Evolutionary conservation across 2,888 invertebrate species (phyloP).

Genomic region (Alcis repandata): DNA sequence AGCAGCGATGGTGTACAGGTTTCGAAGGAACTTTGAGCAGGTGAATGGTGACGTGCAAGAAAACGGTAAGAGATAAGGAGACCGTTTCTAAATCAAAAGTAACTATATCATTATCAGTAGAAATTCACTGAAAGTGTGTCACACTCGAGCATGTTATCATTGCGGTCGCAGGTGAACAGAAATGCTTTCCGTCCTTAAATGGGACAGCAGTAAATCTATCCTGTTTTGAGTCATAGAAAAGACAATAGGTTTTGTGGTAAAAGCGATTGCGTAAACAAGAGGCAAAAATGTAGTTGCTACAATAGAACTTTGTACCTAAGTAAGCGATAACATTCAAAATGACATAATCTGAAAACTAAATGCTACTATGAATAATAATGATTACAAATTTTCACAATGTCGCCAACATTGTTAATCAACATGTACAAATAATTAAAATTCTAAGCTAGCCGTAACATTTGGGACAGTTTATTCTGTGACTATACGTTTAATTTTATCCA

Average conservation of each 20-base stretch:
- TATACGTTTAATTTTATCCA: constrained; percentile 20
- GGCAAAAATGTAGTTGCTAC: not conserved
- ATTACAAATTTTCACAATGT: not conserved
- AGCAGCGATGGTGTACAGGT: constrained; percentile 45
- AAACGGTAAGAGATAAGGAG: constrained; percentile 43
- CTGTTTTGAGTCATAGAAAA: constrained; percentile 36
- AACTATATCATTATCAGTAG: constrained; percentile 61
- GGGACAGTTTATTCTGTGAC: not conserved
- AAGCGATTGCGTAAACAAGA: constrained; percentile 5
- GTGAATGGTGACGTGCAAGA: constrained; percentile 45
- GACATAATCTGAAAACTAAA: not conserved
- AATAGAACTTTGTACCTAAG: not conserved
- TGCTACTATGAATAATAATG: not conserved
- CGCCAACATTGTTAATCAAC: not conserved
- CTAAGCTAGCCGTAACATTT: not conserved
- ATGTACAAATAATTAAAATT: not conserved
- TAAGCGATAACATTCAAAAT: not conserved
- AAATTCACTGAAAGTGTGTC: constrained; percentile 73
- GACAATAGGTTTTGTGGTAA: constrained; percentile 21
- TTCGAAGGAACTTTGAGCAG: constrained; percentile 47
- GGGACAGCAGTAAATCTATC: constrained; percentile 25
- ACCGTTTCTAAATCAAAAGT: constrained; percentile 50
- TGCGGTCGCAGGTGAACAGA: constrained; percentile 58
- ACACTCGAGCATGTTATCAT: constrained; percentile 58
- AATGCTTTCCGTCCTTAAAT: constrained; percentile 46